Evolutionary conservation across 92 coral and sea anemone genomes (phyloP), one percentile per base, ranked within the genome.

Genomic region (Phymanthus crucifer): DNA sequence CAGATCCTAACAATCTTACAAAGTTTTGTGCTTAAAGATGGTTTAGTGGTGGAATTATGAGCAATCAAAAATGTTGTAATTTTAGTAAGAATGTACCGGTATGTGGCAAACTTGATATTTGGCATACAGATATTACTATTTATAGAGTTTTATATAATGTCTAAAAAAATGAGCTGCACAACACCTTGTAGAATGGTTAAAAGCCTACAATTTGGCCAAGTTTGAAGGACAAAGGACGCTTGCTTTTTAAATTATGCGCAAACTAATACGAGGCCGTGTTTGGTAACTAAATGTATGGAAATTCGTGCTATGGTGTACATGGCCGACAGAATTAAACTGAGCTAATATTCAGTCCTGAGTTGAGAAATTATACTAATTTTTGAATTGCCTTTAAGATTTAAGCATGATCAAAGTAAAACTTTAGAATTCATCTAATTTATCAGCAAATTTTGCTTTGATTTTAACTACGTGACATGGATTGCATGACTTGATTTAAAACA

Each of bases 171-270:
- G 48, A 43, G 48, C 48, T 52, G 61, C 61, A 52, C 61, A 52
- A 52, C 61, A 52, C 61, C 61, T 52, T 52, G 61, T 52, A 52
- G 61, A 52, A 52, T 52, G 61, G 61, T 52, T 52, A 52, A 52
- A 52, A 52, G 61, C 61, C 61, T 52, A 52, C 61, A 52, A 52
- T 10, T 52, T 52, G 61, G 61, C 61, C 61, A 52, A 52, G 61
- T 52, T 52, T 52, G 61, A 52, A 52, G 61, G 61, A 52, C 11
- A 18, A 10, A 52, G 61, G 61, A 52, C 61, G 61, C 19, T 52
- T 52, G 61, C 19, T 52, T 52, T 52, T 52, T 52, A 23, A 52
- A 52, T 52, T 52, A 52, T 52, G 61, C 11, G 61, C 61, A 52
- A 52, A 52, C 61, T 52, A 7, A 52, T 52, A 52, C 61, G 61